Base-by-base conservation (phyloP, 1,140 invertebrate species). In the Hycleus cichorii region DNA sequence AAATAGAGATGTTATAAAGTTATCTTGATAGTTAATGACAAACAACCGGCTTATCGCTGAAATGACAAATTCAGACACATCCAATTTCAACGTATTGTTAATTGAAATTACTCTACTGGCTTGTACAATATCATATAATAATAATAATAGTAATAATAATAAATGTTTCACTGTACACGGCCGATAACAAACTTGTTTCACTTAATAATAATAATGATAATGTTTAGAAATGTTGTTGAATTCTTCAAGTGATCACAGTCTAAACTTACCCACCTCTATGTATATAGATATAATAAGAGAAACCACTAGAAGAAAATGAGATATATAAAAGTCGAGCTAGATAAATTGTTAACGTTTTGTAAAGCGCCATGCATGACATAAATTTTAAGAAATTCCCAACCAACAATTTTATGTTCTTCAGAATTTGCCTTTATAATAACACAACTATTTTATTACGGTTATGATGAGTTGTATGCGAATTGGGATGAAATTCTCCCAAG, bases 311-410 rank as follows among this genome's bases (percentile, higher is more conserved):
- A 62, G 63, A 64, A 60, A 64, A 64, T 64, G 60, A 57, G 60
- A 64, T 62, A 64, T 64, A 64, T 64, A 64, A 62, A 62, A 64
- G 60, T 64, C 63, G 47, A 64, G 63, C 63, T 59, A 64, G 63
- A 64, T 62, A 64, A 64, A 64, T 64, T 64, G 63, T 64, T 57
- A 60, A 62, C 63, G 60, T 64, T 64, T 64, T 64, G 57, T 64
- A 59, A 63, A 56, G 60, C 53, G 59, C 57, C 49, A 59, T 54
- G 7, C 56, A 64, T 57, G 49, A 59, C 57, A 64, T 64, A 62
- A 64, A 62, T 58, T 64, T 61, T 51, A 50, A 47, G 62, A 59
- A 59, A 59, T 59, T 53, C 46, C 44, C 7, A 3, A 42, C 39
- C 40, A 49, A 59, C 57, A 63, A 59, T 63, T 59, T 52, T 59